A percentile compares a stretch with the other conserved stretches of the same genome.
phyloP scores from a whole-genome alignment of 2,888 invertebrate species.

The Mechanitis messenoides region DNA sequence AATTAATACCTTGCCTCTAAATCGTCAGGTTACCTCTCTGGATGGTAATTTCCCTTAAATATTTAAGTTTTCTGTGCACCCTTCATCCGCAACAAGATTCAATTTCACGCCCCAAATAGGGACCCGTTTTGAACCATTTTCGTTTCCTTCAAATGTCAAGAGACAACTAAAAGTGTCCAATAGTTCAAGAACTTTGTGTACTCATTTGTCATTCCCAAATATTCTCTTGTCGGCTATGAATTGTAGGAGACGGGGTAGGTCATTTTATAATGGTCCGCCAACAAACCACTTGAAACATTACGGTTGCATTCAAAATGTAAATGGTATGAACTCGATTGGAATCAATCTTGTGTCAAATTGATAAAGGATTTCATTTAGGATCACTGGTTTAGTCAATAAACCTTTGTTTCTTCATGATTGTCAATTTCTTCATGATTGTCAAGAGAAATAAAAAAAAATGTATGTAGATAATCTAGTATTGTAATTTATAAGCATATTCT shows the following conservation, averaged over 20 bases:
- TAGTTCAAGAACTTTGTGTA: slow-evolving; percentile 46
- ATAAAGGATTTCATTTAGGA: slow-evolving; percentile 37
- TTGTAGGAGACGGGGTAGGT: slow-evolving; percentile 40
- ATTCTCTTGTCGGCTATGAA: slow-evolving; percentile 27
- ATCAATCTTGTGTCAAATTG: slow-evolving; percentile 72
- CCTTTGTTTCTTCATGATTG: not conserved
- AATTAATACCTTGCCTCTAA: slow-evolving; percentile 72
- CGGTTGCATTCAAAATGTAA: slow-evolving; percentile 66
- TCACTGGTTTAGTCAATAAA: slow-evolving; percentile 24
- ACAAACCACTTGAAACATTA: slow-evolving; percentile 61
- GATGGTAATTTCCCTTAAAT: slow-evolving; percentile 71
- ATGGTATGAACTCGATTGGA: slow-evolving; percentile 60
- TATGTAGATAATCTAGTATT: too few species aligned
- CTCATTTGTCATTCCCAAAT: slow-evolving; percentile 38
- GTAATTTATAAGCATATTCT: too few species aligned
- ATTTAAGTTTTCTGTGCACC: slow-evolving; percentile 72
- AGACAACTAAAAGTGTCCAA: slow-evolving; percentile 59
- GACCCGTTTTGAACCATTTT: slow-evolving; percentile 62
- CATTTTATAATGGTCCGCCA: slow-evolving; percentile 49
- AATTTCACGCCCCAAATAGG: slow-evolving; percentile 74
- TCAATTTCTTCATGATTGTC: too few species aligned
- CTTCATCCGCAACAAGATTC: slow-evolving; percentile 73
- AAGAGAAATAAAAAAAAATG: too few species aligned
- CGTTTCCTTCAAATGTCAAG: slow-evolving; percentile 66
- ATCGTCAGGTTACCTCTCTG: slow-evolving; percentile 56